phyloP scores from a whole-genome alignment of 2,888 invertebrate genomes.

The Cantharis rustica region DNA sequence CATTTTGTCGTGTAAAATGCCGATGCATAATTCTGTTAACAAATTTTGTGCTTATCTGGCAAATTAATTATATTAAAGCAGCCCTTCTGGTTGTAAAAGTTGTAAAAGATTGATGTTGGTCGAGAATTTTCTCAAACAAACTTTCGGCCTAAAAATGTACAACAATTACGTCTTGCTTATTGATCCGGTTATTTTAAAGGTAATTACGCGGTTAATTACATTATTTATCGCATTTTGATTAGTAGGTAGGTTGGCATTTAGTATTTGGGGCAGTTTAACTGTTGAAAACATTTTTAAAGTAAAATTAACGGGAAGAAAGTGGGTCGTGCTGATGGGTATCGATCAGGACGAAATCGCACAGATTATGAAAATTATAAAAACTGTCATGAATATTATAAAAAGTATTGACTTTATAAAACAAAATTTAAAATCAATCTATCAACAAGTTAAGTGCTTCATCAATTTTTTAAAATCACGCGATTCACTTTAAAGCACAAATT shows the following conservation, averaged over 20 bases:
- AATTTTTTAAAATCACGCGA: background rate
- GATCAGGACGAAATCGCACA: background rate
- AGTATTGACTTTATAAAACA: background rate
- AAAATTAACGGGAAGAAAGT: background rate
- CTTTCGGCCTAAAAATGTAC: background rate
- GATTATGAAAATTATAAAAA: background rate
- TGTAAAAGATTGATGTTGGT: background rate
- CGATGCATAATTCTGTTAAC: background rate
- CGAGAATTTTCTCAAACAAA: background rate
- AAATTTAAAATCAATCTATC: background rate
- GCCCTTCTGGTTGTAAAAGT: background rate
- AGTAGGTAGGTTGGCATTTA: background rate
- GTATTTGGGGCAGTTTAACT: background rate
- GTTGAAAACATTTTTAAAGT: background rate
- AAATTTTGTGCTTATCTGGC: background rate
- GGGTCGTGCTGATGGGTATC: background rate
- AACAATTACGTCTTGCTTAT: background rate
- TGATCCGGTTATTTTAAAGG: background rate
- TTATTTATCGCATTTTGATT: background rate
- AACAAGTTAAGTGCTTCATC: background rate
- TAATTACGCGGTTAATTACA: background rate
- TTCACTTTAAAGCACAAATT: background rate
- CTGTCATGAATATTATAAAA: background rate
- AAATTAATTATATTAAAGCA: background rate
- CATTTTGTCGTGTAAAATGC: background rate